Base-by-base conservation (phyloP, 2,888 invertebrate species). In the Caenorhabditis becei region DNA sequence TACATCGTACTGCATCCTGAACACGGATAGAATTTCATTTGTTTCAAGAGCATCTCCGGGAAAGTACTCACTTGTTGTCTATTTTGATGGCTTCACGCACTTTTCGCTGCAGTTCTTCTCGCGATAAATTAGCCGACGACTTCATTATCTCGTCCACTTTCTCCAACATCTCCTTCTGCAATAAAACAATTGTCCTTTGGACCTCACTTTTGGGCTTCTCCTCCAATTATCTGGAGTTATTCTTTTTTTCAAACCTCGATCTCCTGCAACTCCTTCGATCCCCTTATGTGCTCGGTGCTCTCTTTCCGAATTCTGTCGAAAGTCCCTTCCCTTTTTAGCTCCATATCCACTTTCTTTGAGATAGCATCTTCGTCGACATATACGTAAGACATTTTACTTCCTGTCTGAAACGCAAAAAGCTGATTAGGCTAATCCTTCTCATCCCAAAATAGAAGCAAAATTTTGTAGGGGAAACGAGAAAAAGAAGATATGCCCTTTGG, bases 271-370 rank as follows among this genome's bases (percentile, higher is more conserved):
- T 41, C 20, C 58, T 44, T 18, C 3, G 70, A 71, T 24, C 54
- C 56, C 11, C 53, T 65, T 16, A 80, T 26, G 10, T 65, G 26
- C 28, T 77, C 77, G 11, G 56, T 65, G 14, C 62, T 54, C 49
- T 77, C 58, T 51, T 77, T 80, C 8, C 77, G 59, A 14, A 80
- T 49, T 67, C 61, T 77, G 44, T 80, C 80, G 54, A 77, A 80
- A 8, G 62, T 71, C 44, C 80, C 80, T 4, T 41, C 70, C 20
- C 71, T 80, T 51, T 80, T 80, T 5, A 80, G 28, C 23, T 53
- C 66, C 26, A 24, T 49, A 1, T 80, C 77, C 18, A 80, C 80
- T 32, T 41, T 70, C 23, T 28, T 66, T 8, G 51, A 28, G 1
- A 80, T 80, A 23, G 32, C 61, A 0, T 67, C 62, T 20, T 80